Percentiles rank a stretch among this genome's conserved stretches.
These are phyloP conservation scores for Triplophysa yarkandensis DNA, from an alignment of 2,797 vertebrate genomes.

Conservation along the genomic window DNA sequence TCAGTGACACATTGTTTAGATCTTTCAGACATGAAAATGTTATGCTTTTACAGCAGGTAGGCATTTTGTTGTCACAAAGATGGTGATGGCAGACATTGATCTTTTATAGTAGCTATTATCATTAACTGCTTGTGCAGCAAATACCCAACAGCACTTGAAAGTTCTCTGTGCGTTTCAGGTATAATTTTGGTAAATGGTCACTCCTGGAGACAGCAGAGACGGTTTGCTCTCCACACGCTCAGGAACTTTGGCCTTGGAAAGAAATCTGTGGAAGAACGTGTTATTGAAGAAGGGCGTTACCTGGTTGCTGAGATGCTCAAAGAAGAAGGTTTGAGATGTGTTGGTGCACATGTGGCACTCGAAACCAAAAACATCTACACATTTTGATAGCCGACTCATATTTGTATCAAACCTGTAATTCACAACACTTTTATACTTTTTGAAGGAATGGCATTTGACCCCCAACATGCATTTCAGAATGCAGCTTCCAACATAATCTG, in stretches of 20 bases:
- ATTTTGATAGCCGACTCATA: too few species aligned
- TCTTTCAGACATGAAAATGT: background rate
- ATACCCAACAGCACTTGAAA: background rate
- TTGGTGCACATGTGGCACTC: too few species aligned
- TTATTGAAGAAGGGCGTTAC: slow-evolving; percentile 64
- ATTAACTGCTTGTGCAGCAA: too few species aligned
- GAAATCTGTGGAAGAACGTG: slow-evolving; percentile 66
- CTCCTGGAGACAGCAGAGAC: slow-evolving; percentile 74
- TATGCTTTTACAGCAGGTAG: too few species aligned
- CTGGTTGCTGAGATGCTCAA: slow-evolving; percentile 62
- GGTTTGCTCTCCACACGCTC: slow-evolving; percentile 66
- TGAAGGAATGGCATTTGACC: slow-evolving; percentile 56
- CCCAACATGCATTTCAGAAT: slow-evolving; percentile 46
- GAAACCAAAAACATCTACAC: background rate
- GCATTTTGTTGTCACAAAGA: too few species aligned
- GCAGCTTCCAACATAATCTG: slow-evolving; percentile 63
- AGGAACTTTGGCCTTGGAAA: slow-evolving; percentile 68
- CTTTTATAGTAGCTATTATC: too few species aligned
- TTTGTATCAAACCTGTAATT: background rate
- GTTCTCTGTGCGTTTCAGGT: slow-evolving; percentile 57
- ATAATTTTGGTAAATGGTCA: slow-evolving; percentile 58
- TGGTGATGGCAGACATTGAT: too few species aligned
- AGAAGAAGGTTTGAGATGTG: slow-evolving; percentile 61
- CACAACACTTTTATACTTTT: background rate
- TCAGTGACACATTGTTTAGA: slow-evolving; percentile 7